Evolutionary conservation across 2,888 invertebrate species (phyloP).

Genomic region (Notodonta ziczac): DNA sequence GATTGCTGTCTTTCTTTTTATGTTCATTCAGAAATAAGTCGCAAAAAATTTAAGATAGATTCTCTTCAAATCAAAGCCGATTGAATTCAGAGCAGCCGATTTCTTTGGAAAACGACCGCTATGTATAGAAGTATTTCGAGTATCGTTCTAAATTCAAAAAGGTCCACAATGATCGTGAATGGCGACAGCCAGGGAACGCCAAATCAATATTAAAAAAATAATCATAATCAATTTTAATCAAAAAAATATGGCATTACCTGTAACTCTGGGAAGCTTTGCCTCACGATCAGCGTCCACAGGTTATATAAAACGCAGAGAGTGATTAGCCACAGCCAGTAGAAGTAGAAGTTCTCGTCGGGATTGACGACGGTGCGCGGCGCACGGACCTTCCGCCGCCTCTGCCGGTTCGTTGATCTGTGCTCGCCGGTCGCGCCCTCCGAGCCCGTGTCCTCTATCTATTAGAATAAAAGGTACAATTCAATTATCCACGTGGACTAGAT

Average conservation of each 20-base stretch:
- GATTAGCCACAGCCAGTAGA: constrained; percentile 96
- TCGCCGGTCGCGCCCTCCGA: constrained; percentile 87
- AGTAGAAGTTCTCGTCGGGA: constrained; percentile 98
- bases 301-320: constrained; percentile 97
- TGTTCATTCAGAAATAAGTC: no score
- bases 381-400: constrained; percentile 88
- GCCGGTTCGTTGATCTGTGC: constrained; percentile 81
- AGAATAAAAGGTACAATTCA: constrained; percentile 5
- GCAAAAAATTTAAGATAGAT: no score
- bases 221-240: no score
- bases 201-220: no score
- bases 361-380: constrained; percentile 94
- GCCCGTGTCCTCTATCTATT: constrained; percentile 87
- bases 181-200: no score
- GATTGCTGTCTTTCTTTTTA: no score
- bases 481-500: not conserved
- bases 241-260: constrained; percentile 85
- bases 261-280: constrained; percentile 97
- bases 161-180: no score
- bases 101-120: no score
- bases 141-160: no score
- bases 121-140: no score
- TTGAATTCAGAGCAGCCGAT: no score
- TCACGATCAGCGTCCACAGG: constrained; percentile 97
- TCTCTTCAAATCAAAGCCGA: no score